These are phyloP conservation scores for Ridgeia piscesae DNA, from an alignment of 1,140 invertebrate species.

Conservation along the genomic window DNA sequence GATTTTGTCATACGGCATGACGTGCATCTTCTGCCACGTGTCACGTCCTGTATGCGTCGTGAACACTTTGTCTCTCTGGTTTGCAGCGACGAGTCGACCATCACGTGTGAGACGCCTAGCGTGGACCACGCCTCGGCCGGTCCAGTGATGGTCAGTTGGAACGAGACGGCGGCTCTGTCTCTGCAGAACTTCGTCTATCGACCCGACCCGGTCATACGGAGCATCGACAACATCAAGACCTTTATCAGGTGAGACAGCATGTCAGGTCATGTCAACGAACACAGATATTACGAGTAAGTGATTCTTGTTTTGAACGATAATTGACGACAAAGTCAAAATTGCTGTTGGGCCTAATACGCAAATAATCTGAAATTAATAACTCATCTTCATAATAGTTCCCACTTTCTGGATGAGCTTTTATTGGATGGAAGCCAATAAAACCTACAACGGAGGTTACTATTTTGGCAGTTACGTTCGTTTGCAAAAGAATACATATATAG, in stretches of 20 bases:
- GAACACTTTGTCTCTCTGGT: background rate
- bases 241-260: background rate
- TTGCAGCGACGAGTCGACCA: background rate
- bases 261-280: background rate
- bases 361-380: too few relatives aligned
- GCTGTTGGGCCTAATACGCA: too few relatives aligned
- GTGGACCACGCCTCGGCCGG: background rate
- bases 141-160: background rate
- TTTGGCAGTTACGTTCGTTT: too few relatives aligned
- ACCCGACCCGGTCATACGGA: background rate
- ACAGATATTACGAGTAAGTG: too few relatives aligned
- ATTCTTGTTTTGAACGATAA: too few relatives aligned
- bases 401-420: too few relatives aligned
- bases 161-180: background rate
- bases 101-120: background rate
- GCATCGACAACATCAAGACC: background rate
- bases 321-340: too few relatives aligned
- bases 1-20: background rate
- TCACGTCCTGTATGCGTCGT: background rate
- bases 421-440: too few relatives aligned
- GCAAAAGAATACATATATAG: too few relatives aligned
- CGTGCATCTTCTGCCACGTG: background rate
- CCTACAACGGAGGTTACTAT: too few relatives aligned
- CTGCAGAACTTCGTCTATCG: background rate
- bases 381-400: too few relatives aligned